Evolutionary conservation across 2,888 invertebrate species (phyloP).

Genomic region (Campoletis raptor): DNA sequence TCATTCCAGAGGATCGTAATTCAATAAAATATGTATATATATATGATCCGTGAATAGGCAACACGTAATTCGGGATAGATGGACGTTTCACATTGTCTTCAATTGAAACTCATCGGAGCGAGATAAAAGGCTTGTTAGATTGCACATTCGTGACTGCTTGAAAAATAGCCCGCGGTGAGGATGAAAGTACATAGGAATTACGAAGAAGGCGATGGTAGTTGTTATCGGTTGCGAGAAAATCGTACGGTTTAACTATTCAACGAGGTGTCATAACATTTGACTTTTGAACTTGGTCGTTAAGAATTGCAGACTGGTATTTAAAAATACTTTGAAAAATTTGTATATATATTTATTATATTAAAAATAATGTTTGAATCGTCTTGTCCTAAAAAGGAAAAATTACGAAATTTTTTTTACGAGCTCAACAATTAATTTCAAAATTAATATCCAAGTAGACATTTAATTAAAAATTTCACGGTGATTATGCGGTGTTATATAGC

Average conservation of each 20-base stretch:
- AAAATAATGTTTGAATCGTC: not conserved
- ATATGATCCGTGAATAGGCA: not conserved
- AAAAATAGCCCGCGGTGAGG: slow-evolving; percentile 28
- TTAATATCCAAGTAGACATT: not conserved
- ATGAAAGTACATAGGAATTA: slow-evolving; percentile 45
- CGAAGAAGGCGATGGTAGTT: not conserved
- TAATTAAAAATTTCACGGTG: not conserved
- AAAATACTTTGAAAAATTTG: not conserved
- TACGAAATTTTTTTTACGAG: not conserved
- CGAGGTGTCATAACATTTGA: not conserved
- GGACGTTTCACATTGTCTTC: slow-evolving; percentile 32
- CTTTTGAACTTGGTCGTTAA: not conserved
- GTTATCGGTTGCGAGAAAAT: slow-evolving; percentile 21
- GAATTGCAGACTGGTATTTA: not conserved
- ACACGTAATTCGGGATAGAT: slow-evolving; percentile 48
- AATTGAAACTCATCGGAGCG: slow-evolving; percentile 3
- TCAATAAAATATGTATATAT: slow-evolving; percentile 8
- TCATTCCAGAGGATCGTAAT: slow-evolving; percentile 33
- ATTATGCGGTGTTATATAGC: not conserved
- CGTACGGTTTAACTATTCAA: not conserved
- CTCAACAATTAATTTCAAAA: not conserved
- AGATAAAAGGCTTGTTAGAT: slow-evolving; percentile 32
- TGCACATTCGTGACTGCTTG: slow-evolving; percentile 41
- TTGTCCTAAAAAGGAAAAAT: not conserved
- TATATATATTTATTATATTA: not conserved